Base-by-base conservation (phyloP, 2,113 vertebrate species). In the Solenodon paradoxus region DNA sequence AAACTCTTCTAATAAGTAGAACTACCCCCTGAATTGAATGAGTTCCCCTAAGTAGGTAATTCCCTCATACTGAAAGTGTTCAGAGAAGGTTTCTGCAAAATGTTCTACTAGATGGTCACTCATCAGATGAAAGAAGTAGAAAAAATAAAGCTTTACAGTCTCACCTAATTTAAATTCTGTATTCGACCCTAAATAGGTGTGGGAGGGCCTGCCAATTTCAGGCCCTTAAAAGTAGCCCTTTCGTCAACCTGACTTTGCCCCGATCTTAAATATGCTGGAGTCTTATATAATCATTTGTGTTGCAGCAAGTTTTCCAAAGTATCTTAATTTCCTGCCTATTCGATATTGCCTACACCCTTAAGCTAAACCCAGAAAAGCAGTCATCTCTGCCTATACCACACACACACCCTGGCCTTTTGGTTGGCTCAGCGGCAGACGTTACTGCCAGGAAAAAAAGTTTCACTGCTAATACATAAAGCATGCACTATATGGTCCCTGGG, bases 241-340 rank as follows among this genome's bases (percentile, higher is more conserved):
- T 87, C 45, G 32, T 90, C 57, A 75, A 13, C 51, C 35, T 87
- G 86, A 28, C 64, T 64, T 86, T 49, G 11, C 45, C 38, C 45
- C 92, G 75, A 83, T 74, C 86, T 93, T 95, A 96, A 69, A 89
- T 89, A 86, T 87, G 17, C 53, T 47, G 45, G 61, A 97, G 32
- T 22, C 92, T 84, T 86, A 15, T 49, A 13, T 93, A 92, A 85
- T 75, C 19, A 94, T 92, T 88, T 81, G 72, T 88, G 32, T 66
- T 95, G 61, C 71, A 84, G 51, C 71, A 71, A 40, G 66, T 95
- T 96, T 96, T 97, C 93, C 95, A 75, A 63, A 92, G 72, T 80
- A 0, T 89, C 93, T 96, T 93, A 78, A 95, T 96, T 96, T 97
- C 95, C 94, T 97, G 84, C 57, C 87, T 95, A 51, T 97, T 88